Evolutionary conservation across 2,888 invertebrate genomes (phyloP).

Genomic region (Hedychridium roseum): DNA sequence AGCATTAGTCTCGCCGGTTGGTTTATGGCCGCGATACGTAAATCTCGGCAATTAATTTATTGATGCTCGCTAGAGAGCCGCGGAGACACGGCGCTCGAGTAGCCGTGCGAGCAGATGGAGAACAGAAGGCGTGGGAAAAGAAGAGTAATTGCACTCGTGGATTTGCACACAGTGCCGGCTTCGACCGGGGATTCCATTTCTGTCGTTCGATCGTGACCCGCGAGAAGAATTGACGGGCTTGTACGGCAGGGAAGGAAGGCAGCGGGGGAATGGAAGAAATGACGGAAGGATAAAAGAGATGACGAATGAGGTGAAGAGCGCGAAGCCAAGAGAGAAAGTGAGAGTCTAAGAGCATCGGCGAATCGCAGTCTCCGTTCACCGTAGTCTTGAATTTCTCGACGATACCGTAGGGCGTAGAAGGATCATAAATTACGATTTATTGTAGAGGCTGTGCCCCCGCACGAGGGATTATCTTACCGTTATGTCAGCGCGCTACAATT

Average conservation of each 20-base stretch:
- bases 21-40: conserved; percentile 60
- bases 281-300: not conserved
- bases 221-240: conserved; percentile 16
- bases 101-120: conserved; percentile 4
- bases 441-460: conserved; percentile 56
- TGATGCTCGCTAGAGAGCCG: conserved; percentile 37
- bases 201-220: too few species aligned
- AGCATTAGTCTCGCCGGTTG: conserved; percentile 58
- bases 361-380: conserved; percentile 13
- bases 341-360: not conserved
- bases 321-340: conserved; percentile 3
- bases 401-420: conserved; percentile 39
- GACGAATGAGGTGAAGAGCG: conserved; percentile 4
- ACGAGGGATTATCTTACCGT: conserved; percentile 60
- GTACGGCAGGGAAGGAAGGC: conserved; percentile 20
- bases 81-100: conserved; percentile 17
- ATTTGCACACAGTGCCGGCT: too few species aligned
- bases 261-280: conserved; percentile 25
- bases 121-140: conserved; percentile 2
- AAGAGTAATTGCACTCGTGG: conserved; percentile 1
- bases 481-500: conserved; percentile 59
- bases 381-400: conserved; percentile 51
- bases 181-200: too few species aligned
- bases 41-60: conserved; percentile 62
- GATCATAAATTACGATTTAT: conserved; percentile 62